phyloP scores from a whole-genome alignment of 2,888 invertebrate species.

The Zootermopsis nevadensis region DNA sequence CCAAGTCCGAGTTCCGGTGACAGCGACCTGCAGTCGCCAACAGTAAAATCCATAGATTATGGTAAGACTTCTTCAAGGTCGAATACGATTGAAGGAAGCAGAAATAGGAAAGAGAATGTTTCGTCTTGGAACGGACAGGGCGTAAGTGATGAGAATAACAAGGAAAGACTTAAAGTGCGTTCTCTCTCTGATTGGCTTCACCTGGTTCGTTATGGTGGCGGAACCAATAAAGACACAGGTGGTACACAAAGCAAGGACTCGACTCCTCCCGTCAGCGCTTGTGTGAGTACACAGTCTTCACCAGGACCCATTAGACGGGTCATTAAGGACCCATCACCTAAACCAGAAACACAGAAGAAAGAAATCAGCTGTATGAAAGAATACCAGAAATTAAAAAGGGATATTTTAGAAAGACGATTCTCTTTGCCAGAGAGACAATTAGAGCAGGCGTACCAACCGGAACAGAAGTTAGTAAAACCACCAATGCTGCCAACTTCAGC shows the following conservation, averaged over 20 bases:
- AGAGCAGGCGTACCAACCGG: constrained; percentile 3
- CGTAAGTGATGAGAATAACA: constrained; percentile 37
- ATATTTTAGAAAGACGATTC: constrained; percentile 7
- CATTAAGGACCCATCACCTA: not conserved
- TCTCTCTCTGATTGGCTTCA: constrained; percentile 66
- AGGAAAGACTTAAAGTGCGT: constrained; percentile 60
- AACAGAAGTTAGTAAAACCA: not conserved
- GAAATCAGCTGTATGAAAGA: not conserved
- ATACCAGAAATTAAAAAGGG: constrained; percentile 14
- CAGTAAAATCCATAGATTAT: not conserved
- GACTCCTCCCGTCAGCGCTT: constrained; percentile 22
- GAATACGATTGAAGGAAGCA: no score
- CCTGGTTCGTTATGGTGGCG: constrained; percentile 59
- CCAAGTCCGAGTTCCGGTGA: not conserved
- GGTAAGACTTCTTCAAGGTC: not conserved
- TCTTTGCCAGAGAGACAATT: constrained; percentile 22
- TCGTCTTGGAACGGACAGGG: constrained; percentile 5
- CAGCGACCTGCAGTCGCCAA: constrained; percentile 1
- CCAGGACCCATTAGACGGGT: constrained; percentile 4
- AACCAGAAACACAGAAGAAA: not conserved
- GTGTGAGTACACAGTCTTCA: constrained; percentile 38
- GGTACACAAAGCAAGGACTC: constrained; percentile 25
- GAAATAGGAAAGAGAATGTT: not conserved
- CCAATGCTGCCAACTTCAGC: constrained; percentile 8
- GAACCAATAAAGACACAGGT: not conserved